Base-by-base conservation (phyloP, 2,888 invertebrate genomes). In the Yponomeuta malinellus region DNA sequence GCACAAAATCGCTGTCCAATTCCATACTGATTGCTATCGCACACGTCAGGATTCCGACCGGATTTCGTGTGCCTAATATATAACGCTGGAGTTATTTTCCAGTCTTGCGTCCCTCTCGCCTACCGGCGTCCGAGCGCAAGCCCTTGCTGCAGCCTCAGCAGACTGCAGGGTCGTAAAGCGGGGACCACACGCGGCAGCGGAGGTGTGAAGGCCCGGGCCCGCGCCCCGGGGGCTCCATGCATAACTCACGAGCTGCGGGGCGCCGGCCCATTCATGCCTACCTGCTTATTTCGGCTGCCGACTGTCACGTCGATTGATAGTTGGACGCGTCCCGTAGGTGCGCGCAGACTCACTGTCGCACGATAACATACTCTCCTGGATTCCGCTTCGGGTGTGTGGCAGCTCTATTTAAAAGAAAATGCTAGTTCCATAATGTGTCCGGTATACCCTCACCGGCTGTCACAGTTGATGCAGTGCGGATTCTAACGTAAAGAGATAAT, bases 161-260 rank as follows among this genome's bases (percentile, higher is more conserved):
- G 63, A 75, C 73, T 76, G 79, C 80, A 77, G 81, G 82, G 83
- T 86, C 90, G 88, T 90, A 90, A 90, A 90, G 80, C 87, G 85
- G 83, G 83, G 92, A 92, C 92, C 92, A 92, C 92, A 92, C 92
- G 92, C 92, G 91, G 90, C 73, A 71, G 84, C 86, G 88, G 88
- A 90, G 91, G 91, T 90, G 91, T 91, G 91, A 90, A 91, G 90
- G 89, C 88, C 68, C 87, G 86, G 83, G 86, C 79, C 75, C 83
- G 84, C 87, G 82, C 88, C 84, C 85, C 88, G 86, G 90, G 91
- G 90, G 89, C 86, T 77, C 78, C 84, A 77, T 81, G 81, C 90
- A 92, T 91, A 91, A 90, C 90, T 91, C 90, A 91, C 85, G 84
- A 81, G 79, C 90, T 88, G 89, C 90, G 90, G 92, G 92, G 89